These are phyloP conservation scores for Drosophila elegans DNA, from an alignment of 1,140 invertebrate genomes.

Conservation along the genomic window DNA sequence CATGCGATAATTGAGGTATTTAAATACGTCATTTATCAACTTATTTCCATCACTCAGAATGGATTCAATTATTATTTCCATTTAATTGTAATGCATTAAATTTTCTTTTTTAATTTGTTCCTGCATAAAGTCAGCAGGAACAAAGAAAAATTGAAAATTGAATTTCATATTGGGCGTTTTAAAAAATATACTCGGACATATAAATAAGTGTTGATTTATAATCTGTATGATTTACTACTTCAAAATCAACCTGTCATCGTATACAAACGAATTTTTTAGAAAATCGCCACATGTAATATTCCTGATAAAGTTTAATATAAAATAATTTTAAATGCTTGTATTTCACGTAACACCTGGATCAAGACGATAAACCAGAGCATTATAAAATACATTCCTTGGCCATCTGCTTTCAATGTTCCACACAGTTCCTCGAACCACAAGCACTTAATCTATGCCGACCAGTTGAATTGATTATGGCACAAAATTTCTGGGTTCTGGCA, in stretches of 20 bases:
- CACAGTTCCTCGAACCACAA: not conserved
- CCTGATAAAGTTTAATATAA: not conserved
- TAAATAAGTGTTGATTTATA: too few species aligned
- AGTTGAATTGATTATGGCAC: constrained; percentile 48
- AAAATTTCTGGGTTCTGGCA: not conserved
- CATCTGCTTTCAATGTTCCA: constrained; percentile 7
- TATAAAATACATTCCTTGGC: constrained; percentile 5
- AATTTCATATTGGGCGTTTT: too few species aligned
- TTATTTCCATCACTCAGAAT: constrained; percentile 1
- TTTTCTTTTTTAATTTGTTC: constrained; percentile 4
- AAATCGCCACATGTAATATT: not conserved
- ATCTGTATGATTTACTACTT: too few species aligned
- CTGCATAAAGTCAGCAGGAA: too few species aligned
- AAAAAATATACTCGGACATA: too few species aligned
- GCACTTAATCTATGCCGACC: constrained; percentile 33
- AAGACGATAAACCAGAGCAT: constrained; percentile 12
- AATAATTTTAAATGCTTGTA: not conserved
- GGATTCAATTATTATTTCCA: constrained; percentile 15
- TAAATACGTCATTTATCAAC: constrained; percentile 6
- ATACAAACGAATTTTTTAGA: not conserved
- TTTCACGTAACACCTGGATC: not conserved
- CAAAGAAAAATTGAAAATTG: not conserved
- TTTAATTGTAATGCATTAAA: constrained; percentile 1
- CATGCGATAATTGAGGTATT: not conserved
- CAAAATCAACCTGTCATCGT: too few species aligned